These are phyloP conservation scores for Elmis aenea DNA, from an alignment of 2,888 invertebrate species.

Conservation along the genomic window DNA sequence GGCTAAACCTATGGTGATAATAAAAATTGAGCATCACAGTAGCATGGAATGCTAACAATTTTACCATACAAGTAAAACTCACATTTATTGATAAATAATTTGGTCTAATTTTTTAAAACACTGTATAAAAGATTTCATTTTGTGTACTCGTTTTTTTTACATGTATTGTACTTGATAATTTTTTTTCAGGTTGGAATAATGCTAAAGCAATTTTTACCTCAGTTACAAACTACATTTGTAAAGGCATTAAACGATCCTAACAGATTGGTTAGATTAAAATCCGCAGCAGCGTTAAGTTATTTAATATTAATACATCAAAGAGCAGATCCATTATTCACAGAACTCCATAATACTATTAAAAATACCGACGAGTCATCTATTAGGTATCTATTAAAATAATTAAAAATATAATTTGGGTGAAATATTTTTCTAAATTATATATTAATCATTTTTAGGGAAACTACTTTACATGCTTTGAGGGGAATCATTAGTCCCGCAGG, in stretches of 20 bases:
- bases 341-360: conserved; percentile 82
- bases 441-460: conserved; percentile 59
- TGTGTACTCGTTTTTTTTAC: neutral
- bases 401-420: conserved; percentile 2
- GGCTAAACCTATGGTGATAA: too few species aligned
- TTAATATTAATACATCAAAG: conserved; percentile 88
- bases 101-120: too few species aligned
- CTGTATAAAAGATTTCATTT: too few species aligned
- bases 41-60: too few species aligned
- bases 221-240: conserved; percentile 96
- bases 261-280: conserved; percentile 81
- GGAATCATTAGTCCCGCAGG: conserved; percentile 81
- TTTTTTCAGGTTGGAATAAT: conserved; percentile 75
- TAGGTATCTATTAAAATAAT: conserved; percentile 28
- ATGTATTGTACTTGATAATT: too few species aligned
- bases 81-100: too few species aligned
- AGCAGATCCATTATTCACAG: conserved; percentile 91
- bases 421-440: conserved; percentile 1
- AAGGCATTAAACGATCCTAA: conserved; percentile 90
- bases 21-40: too few species aligned
- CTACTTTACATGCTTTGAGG: conserved; percentile 86
- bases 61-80: too few species aligned
- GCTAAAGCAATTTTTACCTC: conserved; percentile 96
- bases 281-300: conserved; percentile 81
- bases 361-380: conserved; percentile 78